Evolutionary conservation across 2,797 vertebrate species (phyloP).

Genomic region (Phalanger gymnotis): DNA sequence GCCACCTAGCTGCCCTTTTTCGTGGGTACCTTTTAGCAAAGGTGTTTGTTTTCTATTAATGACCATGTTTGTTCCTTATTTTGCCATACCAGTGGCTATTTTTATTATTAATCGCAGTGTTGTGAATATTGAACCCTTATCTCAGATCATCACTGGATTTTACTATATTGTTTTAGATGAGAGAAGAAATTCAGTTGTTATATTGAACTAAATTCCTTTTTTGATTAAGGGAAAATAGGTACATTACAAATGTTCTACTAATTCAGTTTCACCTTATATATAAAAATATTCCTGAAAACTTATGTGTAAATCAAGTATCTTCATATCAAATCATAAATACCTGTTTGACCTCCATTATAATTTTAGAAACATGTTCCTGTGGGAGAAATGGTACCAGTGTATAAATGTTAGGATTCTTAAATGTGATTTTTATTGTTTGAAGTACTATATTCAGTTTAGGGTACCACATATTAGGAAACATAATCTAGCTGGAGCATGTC

Average conservation of each 20-base stretch:
- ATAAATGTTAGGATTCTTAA: neutral
- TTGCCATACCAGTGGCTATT: neutral
- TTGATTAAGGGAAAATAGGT: neutral
- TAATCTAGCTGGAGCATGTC: neutral
- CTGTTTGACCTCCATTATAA: neutral
- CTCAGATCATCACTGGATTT: neutral
- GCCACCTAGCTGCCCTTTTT: too few relatives aligned
- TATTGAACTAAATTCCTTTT: neutral
- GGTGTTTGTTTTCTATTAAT: neutral
- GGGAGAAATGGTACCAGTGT: neutral
- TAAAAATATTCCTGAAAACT: neutral
- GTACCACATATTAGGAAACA: neutral
- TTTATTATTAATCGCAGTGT: neutral
- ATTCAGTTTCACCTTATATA: neutral
- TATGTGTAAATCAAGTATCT: neutral
- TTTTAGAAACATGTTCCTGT: neutral
- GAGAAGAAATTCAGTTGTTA: neutral
- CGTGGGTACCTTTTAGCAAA: neutral
- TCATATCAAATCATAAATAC: neutral
- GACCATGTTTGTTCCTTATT: neutral
- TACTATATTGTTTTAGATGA: neutral
- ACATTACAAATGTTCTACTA: neutral
- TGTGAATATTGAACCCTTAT: neutral
- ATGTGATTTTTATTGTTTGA: neutral
- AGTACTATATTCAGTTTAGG: neutral